Percentiles rank a stretch among this genome's conserved stretches.
These are phyloP conservation scores for Fregata magnificens DNA, from an alignment of 2,113 vertebrate species.

Conservation along the genomic window DNA sequence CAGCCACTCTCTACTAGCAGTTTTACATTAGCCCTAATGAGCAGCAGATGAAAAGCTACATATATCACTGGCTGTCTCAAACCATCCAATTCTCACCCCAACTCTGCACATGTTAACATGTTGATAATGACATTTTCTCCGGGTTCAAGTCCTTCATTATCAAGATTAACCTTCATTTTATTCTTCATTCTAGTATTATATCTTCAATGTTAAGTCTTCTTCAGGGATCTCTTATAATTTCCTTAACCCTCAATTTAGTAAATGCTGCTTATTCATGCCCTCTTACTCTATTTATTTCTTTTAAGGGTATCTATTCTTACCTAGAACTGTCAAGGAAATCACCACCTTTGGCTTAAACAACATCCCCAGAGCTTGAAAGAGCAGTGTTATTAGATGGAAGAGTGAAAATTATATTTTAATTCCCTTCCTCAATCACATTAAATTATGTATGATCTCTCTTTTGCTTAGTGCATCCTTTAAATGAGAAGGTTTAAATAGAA, in stretches of 20 bases:
- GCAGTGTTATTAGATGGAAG: not conserved
- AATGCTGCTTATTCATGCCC: not conserved
- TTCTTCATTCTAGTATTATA: constrained; percentile 1
- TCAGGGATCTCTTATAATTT: constrained; percentile 15
- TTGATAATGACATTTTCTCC: not conserved
- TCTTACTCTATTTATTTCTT: not conserved
- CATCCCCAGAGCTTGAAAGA: not conserved
- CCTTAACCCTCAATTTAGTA: not conserved
- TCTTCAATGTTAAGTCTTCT: constrained; percentile 31
- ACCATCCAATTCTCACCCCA: not conserved
- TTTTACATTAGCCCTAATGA: not conserved
- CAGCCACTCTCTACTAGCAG: not conserved
- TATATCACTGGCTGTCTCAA: not conserved
- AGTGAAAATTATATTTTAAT: constrained; percentile 27
- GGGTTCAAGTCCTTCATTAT: constrained; percentile 7
- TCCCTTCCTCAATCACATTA: constrained; percentile 36
- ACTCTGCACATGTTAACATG: not conserved
- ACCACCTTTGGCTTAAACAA: not conserved
- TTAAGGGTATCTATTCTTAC: not conserved
- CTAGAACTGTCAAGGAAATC: constrained; percentile 2
- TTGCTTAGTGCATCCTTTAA: constrained; percentile 29
- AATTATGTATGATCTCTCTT: constrained; percentile 35
- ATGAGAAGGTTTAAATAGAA: constrained; percentile 26
- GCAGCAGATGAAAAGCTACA: not conserved
- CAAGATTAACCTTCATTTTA: constrained; percentile 20